phyloP scores from a whole-genome alignment of 2,888 invertebrate genomes.

The Spodoptera exigua region DNA sequence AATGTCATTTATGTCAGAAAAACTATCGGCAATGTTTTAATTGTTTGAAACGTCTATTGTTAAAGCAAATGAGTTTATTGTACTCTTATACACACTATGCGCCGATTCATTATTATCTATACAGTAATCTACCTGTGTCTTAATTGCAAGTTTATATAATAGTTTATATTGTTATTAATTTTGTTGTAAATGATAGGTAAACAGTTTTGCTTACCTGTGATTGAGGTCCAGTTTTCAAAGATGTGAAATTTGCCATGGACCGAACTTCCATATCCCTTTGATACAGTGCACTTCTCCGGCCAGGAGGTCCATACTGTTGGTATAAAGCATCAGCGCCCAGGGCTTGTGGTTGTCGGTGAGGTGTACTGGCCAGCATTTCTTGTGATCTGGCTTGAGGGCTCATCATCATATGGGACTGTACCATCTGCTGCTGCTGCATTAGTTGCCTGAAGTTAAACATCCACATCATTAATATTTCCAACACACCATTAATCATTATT shows the following conservation, averaged over 20 bases:
- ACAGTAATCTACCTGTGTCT: slow-evolving; percentile 13
- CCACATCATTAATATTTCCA: not conserved
- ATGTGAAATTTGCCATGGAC: slow-evolving; percentile 85
- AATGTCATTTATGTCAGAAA: slow-evolving; percentile 36
- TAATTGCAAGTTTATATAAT: slow-evolving; percentile 22
- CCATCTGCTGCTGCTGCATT: slow-evolving; percentile 86
- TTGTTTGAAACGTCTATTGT: slow-evolving; percentile 47
- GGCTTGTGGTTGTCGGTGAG: slow-evolving; percentile 77
- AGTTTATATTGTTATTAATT: slow-evolving; percentile 1
- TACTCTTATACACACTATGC: slow-evolving; percentile 33
- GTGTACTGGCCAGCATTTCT: slow-evolving; percentile 86
- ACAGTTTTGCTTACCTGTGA: slow-evolving; percentile 68
- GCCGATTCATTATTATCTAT: slow-evolving; percentile 46
- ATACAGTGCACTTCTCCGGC: slow-evolving; percentile 82
- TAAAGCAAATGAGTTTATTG: slow-evolving; percentile 49
- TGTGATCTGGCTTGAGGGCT: slow-evolving; percentile 89
- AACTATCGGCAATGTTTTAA: slow-evolving; percentile 30
- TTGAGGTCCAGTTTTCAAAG: slow-evolving; percentile 81
- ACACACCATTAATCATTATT: slow-evolving; percentile 18
- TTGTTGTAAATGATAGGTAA: not conserved
- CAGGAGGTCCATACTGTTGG: slow-evolving; percentile 85
- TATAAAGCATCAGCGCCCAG: slow-evolving; percentile 85
- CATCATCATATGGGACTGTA: slow-evolving; percentile 85
- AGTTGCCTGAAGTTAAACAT: slow-evolving; percentile 70
- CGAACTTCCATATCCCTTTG: slow-evolving; percentile 83